Base-by-base conservation (phyloP, 1,140 invertebrate genomes). In the Dysdera silvatica region DNA sequence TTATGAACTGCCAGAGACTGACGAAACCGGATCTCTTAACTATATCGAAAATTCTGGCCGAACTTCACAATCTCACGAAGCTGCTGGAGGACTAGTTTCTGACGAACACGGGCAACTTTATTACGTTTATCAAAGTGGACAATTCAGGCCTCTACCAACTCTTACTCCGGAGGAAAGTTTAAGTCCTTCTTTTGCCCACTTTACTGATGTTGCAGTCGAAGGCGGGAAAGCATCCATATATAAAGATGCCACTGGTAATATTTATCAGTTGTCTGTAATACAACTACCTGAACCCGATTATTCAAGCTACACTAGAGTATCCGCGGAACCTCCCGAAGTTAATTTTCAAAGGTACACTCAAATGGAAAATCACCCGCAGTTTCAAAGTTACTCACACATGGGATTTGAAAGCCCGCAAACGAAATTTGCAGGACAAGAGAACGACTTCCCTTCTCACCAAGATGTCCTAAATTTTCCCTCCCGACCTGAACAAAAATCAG, bases 21-120 rank as follows among this genome's bases (percentile, higher is more conserved):
- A 41, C 2, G 20, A 6, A 52, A 48, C 26, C 49, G 23, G 4
- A 37, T 28, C 12, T 47, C 56, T 3, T 26, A 16, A 31, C 20
- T 4, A 8, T 16, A 1, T n/a, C 10, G 20, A 16, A n/a, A 0
- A 4, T 6, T 6, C 16, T 12, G n/a, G n/a, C n/a, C n/a, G n/a
- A n/a, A n/a, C 8, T 2, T 8, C 20, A 26, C 0, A 14, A 4
- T 26, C 40, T 26, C 35, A 35, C 12, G 26, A 26, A 2, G 37
- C 55, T 12, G 14, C 55, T 6, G 60, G 51, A 7, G 51, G 55
- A 10, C 18, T 61, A 6, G 60, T 52, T 26, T 16, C 55, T 18
- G 60, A 61, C 37, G 60, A 54, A 1, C 23, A 8, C 8, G 60
- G 60, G 2, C 45, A 31, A 4, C 7, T 61, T 3, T 61, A 35